Base-by-base conservation (phyloP, 2,888 invertebrate genomes). In the Epinotia bilunana region DNA sequence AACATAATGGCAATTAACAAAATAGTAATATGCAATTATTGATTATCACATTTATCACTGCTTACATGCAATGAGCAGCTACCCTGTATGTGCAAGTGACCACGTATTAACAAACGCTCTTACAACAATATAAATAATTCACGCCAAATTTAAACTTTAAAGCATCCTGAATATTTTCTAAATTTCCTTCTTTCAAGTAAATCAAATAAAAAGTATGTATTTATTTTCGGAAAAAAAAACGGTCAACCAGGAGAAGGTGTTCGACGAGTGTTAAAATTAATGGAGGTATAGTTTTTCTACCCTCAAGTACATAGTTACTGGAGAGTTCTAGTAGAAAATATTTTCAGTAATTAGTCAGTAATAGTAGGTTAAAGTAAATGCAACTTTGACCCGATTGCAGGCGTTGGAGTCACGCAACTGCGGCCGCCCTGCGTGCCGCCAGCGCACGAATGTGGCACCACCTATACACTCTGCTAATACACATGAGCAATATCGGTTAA, bases 351-450 rank as follows among this genome's bases (percentile, higher is more conserved):
- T 60, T 60, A 57, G 18, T 57, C 43, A 46, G 28, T 64, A 73
- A 72, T 65, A 33, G 58, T 60, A 49, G 60, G 60, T 73, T 60
- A 33, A 60, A 60, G 65, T 88, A 89, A 90, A 91, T 91, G 88
- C 87, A 91, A 90, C 88, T 91, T 87, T 91, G 92, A 92, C 92
- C 91, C 84, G 88, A 82, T 88, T 88, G 86, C 87, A 92, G 84
- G 85, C 57, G 39, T 43, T 58, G 20, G 77, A 86, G 77, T 86
- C 92, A 93, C 91, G 92, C 92, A 89, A 91, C 77, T 80, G 77
- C 68, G 76, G 65, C 79, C 78, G 77, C 80, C 74, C 79, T 78
- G 78, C 86, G 69, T 60, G 65, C 65, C 18, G 64, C 11, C 65
- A 53, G 18, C 4, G 53, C 65, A 65, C 65, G 65, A 55, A 65